These are phyloP conservation scores for Apodemia duryi DNA, from an alignment of 2,888 invertebrate species.

Conservation along the genomic window DNA sequence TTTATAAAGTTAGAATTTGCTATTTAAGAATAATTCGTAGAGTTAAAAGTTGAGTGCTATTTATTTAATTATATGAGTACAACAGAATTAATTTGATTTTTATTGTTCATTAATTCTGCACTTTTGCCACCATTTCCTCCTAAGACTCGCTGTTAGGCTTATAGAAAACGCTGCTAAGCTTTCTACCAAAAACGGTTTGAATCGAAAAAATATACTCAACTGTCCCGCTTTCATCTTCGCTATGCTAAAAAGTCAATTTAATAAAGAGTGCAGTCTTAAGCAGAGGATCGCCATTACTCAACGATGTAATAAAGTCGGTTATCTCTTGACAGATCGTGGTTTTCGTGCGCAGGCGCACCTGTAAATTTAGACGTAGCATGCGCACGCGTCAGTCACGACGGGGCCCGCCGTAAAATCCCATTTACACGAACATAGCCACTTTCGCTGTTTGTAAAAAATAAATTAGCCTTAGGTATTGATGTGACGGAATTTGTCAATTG, in stretches of 20 bases:
- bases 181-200: not conserved
- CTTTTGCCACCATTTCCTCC: too few species aligned
- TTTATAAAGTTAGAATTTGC: too few species aligned
- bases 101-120: too few species aligned
- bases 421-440: slow-evolving; percentile 35
- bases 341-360: slow-evolving; percentile 49
- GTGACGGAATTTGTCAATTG: slow-evolving; percentile 7
- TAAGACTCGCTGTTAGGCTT: too few species aligned
- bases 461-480: slow-evolving; percentile 7
- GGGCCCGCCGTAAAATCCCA: slow-evolving; percentile 36
- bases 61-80: too few species aligned
- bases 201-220: not conserved
- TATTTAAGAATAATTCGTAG: too few species aligned
- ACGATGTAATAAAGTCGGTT: slow-evolving; percentile 38
- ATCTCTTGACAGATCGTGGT: slow-evolving; percentile 43
- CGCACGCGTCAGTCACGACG: slow-evolving; percentile 49
- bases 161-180: too few species aligned
- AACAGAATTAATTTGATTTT: too few species aligned
- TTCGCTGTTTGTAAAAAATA: slow-evolving; percentile 28
- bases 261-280: not conserved
- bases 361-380: slow-evolving; percentile 47
- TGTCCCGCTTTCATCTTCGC: not conserved
- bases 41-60: too few species aligned
- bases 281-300: slow-evolving; percentile 24
- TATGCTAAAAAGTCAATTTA: not conserved